Evolutionary conservation across 2,113 vertebrate genomes (phyloP).

Genomic region (Polypterus bichir): DNA sequence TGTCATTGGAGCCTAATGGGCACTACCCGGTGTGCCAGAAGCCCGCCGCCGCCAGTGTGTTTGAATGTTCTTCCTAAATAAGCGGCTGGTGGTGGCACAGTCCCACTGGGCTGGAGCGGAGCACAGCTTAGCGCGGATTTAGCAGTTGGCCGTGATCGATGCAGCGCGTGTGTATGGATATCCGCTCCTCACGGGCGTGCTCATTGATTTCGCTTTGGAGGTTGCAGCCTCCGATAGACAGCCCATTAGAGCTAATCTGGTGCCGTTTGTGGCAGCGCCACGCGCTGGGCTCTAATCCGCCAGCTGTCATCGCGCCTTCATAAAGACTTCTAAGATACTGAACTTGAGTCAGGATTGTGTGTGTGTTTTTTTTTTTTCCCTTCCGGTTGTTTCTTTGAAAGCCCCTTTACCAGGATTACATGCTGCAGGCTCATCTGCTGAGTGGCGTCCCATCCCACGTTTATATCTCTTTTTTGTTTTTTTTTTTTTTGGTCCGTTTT

Average conservation of each 20-base stretch:
- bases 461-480: background rate
- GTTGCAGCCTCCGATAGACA: conserved; percentile 27
- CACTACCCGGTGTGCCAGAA: no score
- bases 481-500: conserved; percentile 21
- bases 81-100: no score
- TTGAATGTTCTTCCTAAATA: no score
- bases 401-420: conserved; percentile 41
- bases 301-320: conserved; percentile 41
- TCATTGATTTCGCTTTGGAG: conserved; percentile 38
- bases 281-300: conserved; percentile 37
- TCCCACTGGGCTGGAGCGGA: no score
- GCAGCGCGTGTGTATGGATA: no score
- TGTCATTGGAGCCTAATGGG: no score
- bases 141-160: no score
- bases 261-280: conserved; percentile 25
- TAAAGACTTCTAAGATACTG: conserved; percentile 29
- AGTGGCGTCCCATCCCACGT: conserved; percentile 24
- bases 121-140: no score
- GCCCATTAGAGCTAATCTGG: conserved; percentile 40
- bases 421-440: conserved; percentile 37
- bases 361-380: conserved; percentile 28
- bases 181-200: no score
- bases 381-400: conserved; percentile 27
- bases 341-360: conserved; percentile 27
- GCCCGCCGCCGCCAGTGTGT: no score